A percentile compares a stretch with the other conserved stretches of the same genome.
Evolutionary conservation across 2,113 vertebrate genomes (phyloP).

Genomic region (Neoarius graeffei): DNA sequence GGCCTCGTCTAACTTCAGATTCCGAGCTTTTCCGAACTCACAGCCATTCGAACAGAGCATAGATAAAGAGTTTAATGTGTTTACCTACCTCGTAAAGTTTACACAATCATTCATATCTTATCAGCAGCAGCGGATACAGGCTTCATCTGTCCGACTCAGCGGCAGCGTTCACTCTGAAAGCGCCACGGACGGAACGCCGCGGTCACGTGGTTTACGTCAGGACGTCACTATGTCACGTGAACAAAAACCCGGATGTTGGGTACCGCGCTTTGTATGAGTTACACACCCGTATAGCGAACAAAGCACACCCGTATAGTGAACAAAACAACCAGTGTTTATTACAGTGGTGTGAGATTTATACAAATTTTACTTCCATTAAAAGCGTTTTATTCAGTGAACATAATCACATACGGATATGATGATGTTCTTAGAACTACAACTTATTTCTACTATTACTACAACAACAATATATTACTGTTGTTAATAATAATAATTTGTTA

Average conservation of each 20-base stretch:
- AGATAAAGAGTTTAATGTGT: neutral
- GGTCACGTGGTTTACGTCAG: constrained; percentile 2
- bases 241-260: neutral
- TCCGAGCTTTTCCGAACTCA: neutral
- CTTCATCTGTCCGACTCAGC: neutral
- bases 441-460: too few species aligned
- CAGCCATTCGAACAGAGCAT: neutral
- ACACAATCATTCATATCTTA: neutral
- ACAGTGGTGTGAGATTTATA: neutral
- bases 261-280: neutral
- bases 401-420: too few species aligned
- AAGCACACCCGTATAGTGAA: neutral
- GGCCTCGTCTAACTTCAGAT: constrained; percentile 8
- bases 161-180: neutral
- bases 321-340: neutral
- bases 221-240: neutral
- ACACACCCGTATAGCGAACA: too few species aligned
- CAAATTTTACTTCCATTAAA: too few species aligned
- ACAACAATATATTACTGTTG: too few species aligned
- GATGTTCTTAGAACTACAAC: too few species aligned
- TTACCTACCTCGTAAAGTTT: constrained; percentile 14
- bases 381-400: too few species aligned
- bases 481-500: too few species aligned
- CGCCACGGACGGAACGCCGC: neutral
- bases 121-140: neutral